Evolutionary conservation across 2,113 vertebrate species (phyloP).

Genomic region (Datnioides undecimradiatus): DNA sequence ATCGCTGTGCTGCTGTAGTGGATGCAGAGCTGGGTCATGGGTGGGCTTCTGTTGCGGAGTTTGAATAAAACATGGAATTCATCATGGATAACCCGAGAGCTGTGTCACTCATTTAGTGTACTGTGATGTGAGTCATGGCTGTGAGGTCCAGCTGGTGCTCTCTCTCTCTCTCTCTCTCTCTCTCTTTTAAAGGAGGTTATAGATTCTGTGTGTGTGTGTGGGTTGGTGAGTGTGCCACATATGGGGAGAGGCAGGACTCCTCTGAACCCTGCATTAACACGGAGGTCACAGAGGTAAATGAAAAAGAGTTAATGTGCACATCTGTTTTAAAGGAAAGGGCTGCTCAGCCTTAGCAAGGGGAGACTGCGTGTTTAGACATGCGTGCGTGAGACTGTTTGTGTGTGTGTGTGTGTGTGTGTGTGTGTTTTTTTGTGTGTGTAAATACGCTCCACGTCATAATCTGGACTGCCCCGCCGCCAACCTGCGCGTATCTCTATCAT

Average conservation of each 20-base stretch:
- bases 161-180: background rate
- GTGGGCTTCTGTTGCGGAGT: background rate
- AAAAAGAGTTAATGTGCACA: conserved; percentile 34
- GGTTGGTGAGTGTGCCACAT: conserved; percentile 16
- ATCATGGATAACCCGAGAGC: conserved; percentile 29
- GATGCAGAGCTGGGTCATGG: conserved; percentile 6
- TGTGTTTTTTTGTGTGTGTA: conserved; percentile 12
- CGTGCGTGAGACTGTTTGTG: background rate
- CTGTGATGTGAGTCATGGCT: conserved; percentile 51
- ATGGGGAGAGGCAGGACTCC: conserved; percentile 36
- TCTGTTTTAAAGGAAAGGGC: conserved; percentile 30
- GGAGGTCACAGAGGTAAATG: conserved; percentile 48
- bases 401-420: conserved; percentile 14
- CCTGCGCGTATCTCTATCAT: conserved; percentile 21
- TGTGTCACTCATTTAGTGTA: conserved; percentile 29
- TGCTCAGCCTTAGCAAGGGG: background rate
- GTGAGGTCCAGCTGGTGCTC: conserved; percentile 40
- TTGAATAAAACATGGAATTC: conserved; percentile 65
- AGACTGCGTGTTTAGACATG: background rate
- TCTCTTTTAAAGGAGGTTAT: background rate
- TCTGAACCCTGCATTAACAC: conserved; percentile 42
- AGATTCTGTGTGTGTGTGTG: background rate
- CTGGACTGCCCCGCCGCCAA: conserved; percentile 18
- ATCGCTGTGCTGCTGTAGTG: background rate
- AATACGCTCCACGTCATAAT: conserved; percentile 40